Percentiles rank a stretch among this genome's conserved stretches.
Evolutionary conservation across 64 coral and sea anemone species (phyloP).

Genomic region (Orbicella faveolata): DNA sequence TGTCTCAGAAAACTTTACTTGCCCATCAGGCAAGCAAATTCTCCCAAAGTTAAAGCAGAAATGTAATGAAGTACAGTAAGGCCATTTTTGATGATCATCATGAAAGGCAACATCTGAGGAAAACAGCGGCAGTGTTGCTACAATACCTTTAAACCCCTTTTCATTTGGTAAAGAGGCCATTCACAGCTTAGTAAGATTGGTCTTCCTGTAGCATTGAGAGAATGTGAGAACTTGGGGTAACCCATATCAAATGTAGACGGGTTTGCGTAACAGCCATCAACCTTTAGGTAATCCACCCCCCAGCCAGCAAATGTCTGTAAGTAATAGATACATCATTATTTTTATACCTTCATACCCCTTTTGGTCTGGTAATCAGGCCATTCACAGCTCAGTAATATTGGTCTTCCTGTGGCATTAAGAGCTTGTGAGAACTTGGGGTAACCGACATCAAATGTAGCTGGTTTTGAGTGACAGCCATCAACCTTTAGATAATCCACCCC

Average conservation of each 20-base stretch:
- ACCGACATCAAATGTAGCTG: slow-evolving; percentile 46
- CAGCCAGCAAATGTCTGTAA: slow-evolving; percentile 84
- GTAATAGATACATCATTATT: neutral
- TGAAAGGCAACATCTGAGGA: too few species aligned
- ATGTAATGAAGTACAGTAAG: too few species aligned
- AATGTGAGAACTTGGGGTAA: slow-evolving; percentile 69
- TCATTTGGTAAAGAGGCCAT: slow-evolving; percentile 74
- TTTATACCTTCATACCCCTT: slow-evolving; percentile 51
- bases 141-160: slow-evolving; percentile 55
- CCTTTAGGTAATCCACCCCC: slow-evolving; percentile 84
- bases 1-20: too few species aligned
- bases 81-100: too few species aligned
- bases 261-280: slow-evolving; percentile 86
- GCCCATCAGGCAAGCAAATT: too few species aligned
- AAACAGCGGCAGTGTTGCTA: too few species aligned
- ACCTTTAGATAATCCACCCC: slow-evolving; percentile 84
- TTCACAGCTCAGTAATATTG: slow-evolving; percentile 79
- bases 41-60: too few species aligned
- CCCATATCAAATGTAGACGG: slow-evolving; percentile 53
- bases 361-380: slow-evolving; percentile 73
- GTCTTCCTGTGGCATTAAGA: slow-evolving; percentile 85
- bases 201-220: slow-evolving; percentile 86
- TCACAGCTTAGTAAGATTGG: slow-evolving; percentile 79
- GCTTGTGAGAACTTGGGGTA: slow-evolving; percentile 74
- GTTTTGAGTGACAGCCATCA: slow-evolving; percentile 83